Percentiles rank a stretch among this genome's conserved stretches.
Evolutionary conservation across 2,113 vertebrate species (phyloP).

Genomic region (Oophaga pumilio): DNA sequence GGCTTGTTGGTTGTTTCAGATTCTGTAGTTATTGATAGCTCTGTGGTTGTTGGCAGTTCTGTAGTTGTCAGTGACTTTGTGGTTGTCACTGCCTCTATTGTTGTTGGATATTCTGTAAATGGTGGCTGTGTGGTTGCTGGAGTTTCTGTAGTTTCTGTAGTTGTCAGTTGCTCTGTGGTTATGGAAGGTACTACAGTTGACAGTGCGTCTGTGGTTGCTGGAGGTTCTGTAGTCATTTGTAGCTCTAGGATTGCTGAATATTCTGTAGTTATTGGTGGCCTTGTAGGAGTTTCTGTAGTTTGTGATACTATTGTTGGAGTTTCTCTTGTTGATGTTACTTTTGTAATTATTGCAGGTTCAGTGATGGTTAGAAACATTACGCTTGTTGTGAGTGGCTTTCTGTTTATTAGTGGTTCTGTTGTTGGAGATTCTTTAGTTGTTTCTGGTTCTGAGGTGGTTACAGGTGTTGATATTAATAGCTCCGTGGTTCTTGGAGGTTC

Average conservation of each 20-base stretch:
- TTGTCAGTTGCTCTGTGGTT: background rate
- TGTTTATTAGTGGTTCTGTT: background rate
- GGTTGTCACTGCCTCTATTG: too few species aligned
- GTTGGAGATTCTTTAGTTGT: background rate
- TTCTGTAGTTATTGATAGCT: too few species aligned
- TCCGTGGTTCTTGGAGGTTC: background rate
- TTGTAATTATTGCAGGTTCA: background rate
- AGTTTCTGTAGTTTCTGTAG: too few species aligned
- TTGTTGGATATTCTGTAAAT: too few species aligned
- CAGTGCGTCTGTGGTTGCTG: background rate
- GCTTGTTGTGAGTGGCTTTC: background rate
- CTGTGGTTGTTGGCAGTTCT: too few species aligned
- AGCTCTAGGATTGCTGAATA: background rate
- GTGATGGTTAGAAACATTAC: background rate
- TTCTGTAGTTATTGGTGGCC: background rate
- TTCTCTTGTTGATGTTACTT: background rate
- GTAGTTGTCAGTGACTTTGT: too few species aligned
- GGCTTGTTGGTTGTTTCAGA: too few species aligned
- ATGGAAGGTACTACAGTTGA: background rate
- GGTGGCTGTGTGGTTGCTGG: too few species aligned
- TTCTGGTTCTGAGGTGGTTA: background rate
- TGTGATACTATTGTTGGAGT: background rate
- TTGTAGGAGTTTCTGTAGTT: background rate
- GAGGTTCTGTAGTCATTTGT: background rate
- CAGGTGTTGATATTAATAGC: background rate